These are phyloP conservation scores for Parelbella ahira DNA, from an alignment of 2,888 invertebrate species.

Conservation along the genomic window DNA sequence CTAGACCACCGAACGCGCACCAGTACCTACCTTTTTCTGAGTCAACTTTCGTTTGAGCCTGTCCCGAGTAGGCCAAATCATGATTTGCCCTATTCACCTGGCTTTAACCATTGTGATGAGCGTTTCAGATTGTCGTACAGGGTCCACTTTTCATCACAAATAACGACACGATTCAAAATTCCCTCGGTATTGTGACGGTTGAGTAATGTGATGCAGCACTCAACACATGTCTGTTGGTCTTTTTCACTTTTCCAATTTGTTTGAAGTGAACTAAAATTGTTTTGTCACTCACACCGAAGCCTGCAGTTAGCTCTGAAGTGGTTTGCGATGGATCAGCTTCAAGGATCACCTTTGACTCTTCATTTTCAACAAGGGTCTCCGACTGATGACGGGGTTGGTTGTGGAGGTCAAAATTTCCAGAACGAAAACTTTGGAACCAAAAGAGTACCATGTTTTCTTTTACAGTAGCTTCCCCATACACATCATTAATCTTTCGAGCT, in stretches of 20 bases:
- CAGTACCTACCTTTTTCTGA: conserved; percentile 29
- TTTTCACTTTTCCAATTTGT: conserved; percentile 26
- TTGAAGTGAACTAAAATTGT: conserved; percentile 30
- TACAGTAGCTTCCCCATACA: neutral
- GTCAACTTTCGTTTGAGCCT: conserved; percentile 29
- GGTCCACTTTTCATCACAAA: conserved; percentile 27
- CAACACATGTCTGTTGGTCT: neutral
- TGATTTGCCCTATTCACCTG: conserved; percentile 32
- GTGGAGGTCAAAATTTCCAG: neutral
- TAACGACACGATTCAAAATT: neutral
- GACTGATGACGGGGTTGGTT: neutral
- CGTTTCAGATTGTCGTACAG: conserved; percentile 28
- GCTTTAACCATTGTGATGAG: conserved; percentile 36
- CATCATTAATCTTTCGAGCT: conserved; percentile 4
- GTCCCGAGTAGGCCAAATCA: too few species aligned
- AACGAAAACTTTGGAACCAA: neutral
- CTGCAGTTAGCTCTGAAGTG: conserved; percentile 32
- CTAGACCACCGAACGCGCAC: conserved; percentile 27
- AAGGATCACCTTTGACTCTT: conserved; percentile 28
- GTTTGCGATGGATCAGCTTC: conserved; percentile 32
- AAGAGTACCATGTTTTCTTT: neutral
- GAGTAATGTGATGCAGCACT: neutral
- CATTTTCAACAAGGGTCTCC: conserved; percentile 1
- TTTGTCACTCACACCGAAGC: conserved; percentile 31
- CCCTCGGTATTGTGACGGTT: neutral